Base-by-base conservation (phyloP, 2,113 vertebrate genomes). In the Scomber colias region DNA sequence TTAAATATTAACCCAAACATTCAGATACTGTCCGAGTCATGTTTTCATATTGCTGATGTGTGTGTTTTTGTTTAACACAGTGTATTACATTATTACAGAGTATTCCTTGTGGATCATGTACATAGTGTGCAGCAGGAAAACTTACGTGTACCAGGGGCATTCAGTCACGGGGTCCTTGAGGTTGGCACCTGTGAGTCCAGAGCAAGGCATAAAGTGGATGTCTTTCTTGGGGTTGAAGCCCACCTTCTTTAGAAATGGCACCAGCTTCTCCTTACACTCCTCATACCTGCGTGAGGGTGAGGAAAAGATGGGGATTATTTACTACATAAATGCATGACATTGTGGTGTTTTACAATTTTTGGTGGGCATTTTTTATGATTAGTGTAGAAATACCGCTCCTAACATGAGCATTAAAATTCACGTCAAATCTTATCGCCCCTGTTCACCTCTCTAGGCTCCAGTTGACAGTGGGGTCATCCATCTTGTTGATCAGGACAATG, bases 221-320 rank as follows among this genome's bases (percentile, higher is more conserved):
- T 99, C 98, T 90, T 99, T 99, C 93, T 99, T 99, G 81, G 98
- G 98, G 94, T 99, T 99, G 94, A 99, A 99, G 87, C 98, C 98
- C 90, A 99, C 98, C 95, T 99, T 99, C 94, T 99, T 99, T 87
- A 99, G 95, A 94, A 99, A 99, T 77, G 98, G 98, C 94, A 99
- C 97, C 92, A 99, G 93, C 92, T 99, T 99, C 90, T 99, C 98
- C 95, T 99, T 99, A 94, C 98, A 99, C 95, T 99, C 98, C 91
- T 99, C 98, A 17, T 99, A 99, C 93, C 98, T 99, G 83, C 75
- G 67, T 60, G n/a, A 24, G 62, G 46, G 45, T 4, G 6, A 21
- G 11, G 9, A 31, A 17, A 11, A 11, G 0, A 48, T 5, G 1
- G 3, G 24, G 1, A 12, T 15, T 3, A 45, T 45, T 31, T n/a